phyloP scores from a whole-genome alignment of 2,113 vertebrate genomes.

The Charina bottae region DNA sequence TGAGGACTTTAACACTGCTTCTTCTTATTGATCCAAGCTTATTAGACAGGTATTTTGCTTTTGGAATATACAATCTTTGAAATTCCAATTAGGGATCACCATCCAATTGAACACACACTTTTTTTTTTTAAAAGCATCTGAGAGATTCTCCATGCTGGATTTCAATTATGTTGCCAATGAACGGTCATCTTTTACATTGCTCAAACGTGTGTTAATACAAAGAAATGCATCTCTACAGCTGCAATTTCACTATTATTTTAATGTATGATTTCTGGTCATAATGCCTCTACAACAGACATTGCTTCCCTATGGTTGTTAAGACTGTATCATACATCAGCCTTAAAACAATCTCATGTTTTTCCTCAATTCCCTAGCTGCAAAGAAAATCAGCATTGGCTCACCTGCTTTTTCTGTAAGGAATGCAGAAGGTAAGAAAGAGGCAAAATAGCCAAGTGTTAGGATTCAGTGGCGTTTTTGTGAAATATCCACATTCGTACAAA shows the following conservation, averaged over 20 bases:
- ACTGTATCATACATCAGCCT: constrained; percentile 44
- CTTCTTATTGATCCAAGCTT: background rate
- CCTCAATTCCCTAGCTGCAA: constrained; percentile 55
- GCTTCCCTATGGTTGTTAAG: constrained; percentile 6
- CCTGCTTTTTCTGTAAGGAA: constrained; percentile 8
- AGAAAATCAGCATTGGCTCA: constrained; percentile 44
- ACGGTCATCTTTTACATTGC: background rate
- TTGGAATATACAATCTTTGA: background rate
- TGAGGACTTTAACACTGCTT: constrained; percentile 4
- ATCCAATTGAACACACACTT: background rate
- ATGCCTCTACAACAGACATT: constrained; percentile 15
- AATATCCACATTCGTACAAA: background rate
- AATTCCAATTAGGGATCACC: background rate
- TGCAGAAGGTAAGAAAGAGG: background rate
- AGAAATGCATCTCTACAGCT: background rate
- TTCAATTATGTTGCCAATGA: background rate
- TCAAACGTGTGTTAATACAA: background rate
- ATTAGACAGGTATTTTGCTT: background rate
- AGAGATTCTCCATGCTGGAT: background rate
- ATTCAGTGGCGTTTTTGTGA: background rate
- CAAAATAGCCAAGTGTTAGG: constrained; percentile 22
- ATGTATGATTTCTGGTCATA: background rate
- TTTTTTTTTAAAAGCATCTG: background rate
- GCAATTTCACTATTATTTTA: background rate
- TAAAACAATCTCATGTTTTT: constrained; percentile 38